Base-by-base conservation (phyloP, 1,140 invertebrate species). In the Drosophila nebulosa region DNA sequence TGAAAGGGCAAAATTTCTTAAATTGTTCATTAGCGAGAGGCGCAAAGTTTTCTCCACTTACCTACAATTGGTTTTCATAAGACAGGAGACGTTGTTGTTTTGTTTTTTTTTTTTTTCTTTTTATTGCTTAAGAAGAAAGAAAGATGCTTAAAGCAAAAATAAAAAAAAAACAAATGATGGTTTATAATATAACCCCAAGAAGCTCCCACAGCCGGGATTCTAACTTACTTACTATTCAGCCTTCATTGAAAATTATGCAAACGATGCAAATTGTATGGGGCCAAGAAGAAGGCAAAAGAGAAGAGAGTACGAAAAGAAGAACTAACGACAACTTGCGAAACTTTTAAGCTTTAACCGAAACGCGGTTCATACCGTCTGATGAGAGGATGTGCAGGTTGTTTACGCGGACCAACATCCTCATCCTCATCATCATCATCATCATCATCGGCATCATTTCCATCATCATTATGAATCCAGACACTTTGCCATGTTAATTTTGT, bases 171-270 rank as follows among this genome's bases (percentile, higher is more conserved):
- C 14, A 36, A 46, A 46, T 21, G 16, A 16, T 21, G 39, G 16
- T 46, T 18, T 46, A 46, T 46, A 16, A 6, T 9, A 46, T 46
- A 46, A 10, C 39, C n/a, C 12, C 4, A 22, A 22, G 30, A 32
- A 32, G 30, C 9, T 1, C 4, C 9, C 9, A 1, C 14, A 9
- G 12, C 22, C 7, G 24, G 62, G 14, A 26, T n/a, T 18, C 21
- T 61, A 62, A 61, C 39, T 52, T 68, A 64, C 21, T 10, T 16
- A 16, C 21, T n/a, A n/a, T 30, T 55, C 60, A 46, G 39, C 39
- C 39, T 46, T 46, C 52, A 67, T 78, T 69, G 65, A 81, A 78
- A 83, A 83, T 83, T 83, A 83, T 83, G 79, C 79, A 83, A 83
- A 83, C 75, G 53, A 50, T 55, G 39, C 35, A 62, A 53, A 73